Base-by-base conservation (phyloP, 2,797 vertebrate genomes). In the Tragopan temminckii region DNA sequence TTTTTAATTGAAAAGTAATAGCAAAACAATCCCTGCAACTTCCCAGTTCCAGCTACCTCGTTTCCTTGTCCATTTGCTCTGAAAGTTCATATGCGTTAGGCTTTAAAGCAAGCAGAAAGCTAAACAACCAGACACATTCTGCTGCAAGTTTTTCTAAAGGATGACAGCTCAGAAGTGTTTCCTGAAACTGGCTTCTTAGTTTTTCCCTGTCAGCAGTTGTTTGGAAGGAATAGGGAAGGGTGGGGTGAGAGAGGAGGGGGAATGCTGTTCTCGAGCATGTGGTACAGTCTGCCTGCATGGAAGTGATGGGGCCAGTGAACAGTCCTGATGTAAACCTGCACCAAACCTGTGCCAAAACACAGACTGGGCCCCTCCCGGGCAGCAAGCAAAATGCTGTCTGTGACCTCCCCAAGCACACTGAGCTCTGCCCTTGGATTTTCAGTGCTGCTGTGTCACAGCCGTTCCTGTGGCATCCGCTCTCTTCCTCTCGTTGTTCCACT, bases 61-160 rank as follows among this genome's bases (percentile, higher is more conserved):
- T 72, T 80, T 90, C 31, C 31, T 66, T 77, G 57, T 42, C 42
- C 21, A 7, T 40, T 81, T 79, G 21, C 63, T 94, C 36, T 63
- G 66, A 68, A 89, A 75, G 36, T 72, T 69, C 11, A 3, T 36
- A 23, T 16, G 27, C 29, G 29, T 77, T 74, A 46, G 59, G 55
- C 64, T 92, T 91, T 80, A 52, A 77, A 85, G 62, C 38, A 80
- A 91, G 63, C 72, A 92, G 59, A 90, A 95, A 93, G 52, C 62
- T 69, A 42, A 90, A 77, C 57, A 90, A 52, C 43, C 46, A 46
- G 85, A 33, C 57, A 57, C 69, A 59, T 79, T 91, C 80, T 74
- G 91, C 78, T 93, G 80, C 67, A 89, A 59, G 89, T 85, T 83
- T 38, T 86, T 95, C 85, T 75, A 38, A 20, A 25, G 58, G 50